Evolutionary conservation across 1,140 invertebrate genomes (phyloP).

Genomic region (Drosophila chauvacae): DNA sequence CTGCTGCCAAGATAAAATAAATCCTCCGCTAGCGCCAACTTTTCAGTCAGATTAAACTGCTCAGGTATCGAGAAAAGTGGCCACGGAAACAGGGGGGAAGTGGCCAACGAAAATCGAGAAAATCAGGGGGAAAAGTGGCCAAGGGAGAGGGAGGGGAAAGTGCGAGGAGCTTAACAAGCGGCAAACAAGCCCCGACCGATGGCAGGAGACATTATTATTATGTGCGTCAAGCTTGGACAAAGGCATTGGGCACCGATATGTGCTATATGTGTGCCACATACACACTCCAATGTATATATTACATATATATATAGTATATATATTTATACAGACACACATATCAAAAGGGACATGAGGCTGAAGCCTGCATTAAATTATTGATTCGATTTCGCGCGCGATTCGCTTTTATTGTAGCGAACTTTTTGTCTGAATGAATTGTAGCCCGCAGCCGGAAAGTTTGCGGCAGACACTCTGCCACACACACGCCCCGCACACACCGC

Average conservation of each 20-base stretch:
- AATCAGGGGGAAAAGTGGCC: slow-evolving; percentile 1
- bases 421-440: slow-evolving; percentile 73
- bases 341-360: slow-evolving; percentile 4
- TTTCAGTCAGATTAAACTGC: slow-evolving; percentile 29
- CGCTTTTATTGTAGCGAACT: slow-evolving; percentile 76
- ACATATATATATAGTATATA: not conserved
- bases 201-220: slow-evolving; percentile 66
- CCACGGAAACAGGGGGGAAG: not conserved
- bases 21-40: not conserved
- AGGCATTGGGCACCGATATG: slow-evolving; percentile 31
- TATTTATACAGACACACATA: not conserved
- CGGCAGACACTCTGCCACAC: slow-evolving; percentile 7
- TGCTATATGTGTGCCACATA: not conserved
- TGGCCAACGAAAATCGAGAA: not conserved
- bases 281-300: not conserved
- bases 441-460: slow-evolving; percentile 58
- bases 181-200: slow-evolving; percentile 59
- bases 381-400: slow-evolving; percentile 74
- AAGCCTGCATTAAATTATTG: slow-evolving; percentile 80
- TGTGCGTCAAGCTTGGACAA: slow-evolving; percentile 67
- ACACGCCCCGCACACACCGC: not conserved
- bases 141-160: not conserved
- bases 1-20: not conserved
- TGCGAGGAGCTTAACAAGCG: slow-evolving; percentile 55
- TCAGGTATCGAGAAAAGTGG: slow-evolving; percentile 21